Conservation (phyloP, 2,113 vertebrate genomes). For the Barnardius zonarius region DNA sequence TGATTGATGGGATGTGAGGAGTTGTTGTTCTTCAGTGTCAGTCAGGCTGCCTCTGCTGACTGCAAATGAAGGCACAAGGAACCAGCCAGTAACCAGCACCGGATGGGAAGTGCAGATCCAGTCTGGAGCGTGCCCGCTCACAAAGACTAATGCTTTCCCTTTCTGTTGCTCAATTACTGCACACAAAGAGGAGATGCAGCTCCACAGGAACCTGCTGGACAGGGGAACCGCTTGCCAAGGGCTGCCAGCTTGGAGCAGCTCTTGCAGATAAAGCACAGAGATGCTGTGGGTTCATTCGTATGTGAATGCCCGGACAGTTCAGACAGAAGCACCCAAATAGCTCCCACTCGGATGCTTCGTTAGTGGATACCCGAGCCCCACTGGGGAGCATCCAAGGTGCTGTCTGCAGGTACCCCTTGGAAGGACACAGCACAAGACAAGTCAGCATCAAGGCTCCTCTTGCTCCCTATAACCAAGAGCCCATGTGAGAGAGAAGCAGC, state of each 20-base stretch:
- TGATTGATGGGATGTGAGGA: conserved; percentile 28
- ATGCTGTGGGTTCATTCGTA: neutral
- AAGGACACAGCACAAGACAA: neutral
- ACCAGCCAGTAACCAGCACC: neutral
- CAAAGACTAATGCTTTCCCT: neutral
- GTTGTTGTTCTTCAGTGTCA: neutral
- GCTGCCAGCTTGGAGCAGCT: neutral
- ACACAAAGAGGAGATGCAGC: neutral
- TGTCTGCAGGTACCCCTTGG: neutral
- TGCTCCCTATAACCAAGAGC: neutral
- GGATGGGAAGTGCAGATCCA: neutral
- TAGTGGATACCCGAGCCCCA: neutral
- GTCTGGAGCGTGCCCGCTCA: fast-evolving
- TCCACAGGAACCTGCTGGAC: neutral
- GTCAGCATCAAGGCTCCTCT: neutral
- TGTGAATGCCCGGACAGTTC: neutral
- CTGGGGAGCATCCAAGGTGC: neutral
- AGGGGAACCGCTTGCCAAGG: neutral
- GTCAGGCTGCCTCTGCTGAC: neutral
- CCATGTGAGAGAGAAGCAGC: neutral
- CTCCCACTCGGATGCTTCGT: fast-evolving
- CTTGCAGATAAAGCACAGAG: neutral
- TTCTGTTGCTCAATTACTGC: neutral
- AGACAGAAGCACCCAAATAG: neutral
- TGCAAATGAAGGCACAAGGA: conserved; percentile 12